These are phyloP conservation scores for Myotis davidii DNA, from an alignment of 2,113 vertebrate genomes.

Conservation along the genomic window DNA sequence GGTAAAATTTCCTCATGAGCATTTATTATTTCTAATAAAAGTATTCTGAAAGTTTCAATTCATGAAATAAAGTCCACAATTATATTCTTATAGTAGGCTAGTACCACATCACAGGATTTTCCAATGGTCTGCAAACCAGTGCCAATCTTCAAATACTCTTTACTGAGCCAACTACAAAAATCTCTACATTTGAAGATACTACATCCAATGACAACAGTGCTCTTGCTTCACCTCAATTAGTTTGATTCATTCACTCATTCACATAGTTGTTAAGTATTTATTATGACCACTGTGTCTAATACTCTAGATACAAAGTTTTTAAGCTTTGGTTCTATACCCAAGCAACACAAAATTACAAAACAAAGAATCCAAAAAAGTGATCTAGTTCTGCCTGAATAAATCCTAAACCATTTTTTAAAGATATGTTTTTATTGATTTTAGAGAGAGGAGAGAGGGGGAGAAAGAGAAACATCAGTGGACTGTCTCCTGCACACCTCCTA, in stretches of 20 bases:
- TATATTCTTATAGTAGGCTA: neutral
- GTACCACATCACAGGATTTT: neutral
- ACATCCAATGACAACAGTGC: neutral
- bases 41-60: neutral
- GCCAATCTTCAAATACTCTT: neutral
- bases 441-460: neutral
- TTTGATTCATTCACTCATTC: neutral
- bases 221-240: neutral
- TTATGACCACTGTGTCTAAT: neutral
- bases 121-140: slow-evolving; percentile 20
- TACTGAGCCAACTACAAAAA: neutral
- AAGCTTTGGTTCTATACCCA: neutral
- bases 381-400: neutral
- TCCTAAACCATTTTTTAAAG: neutral
- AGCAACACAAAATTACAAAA: neutral
- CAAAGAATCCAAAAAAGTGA: neutral
- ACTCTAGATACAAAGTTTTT: neutral
- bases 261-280: neutral
- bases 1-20: neutral
- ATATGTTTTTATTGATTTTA: neutral
- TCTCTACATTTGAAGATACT: neutral
- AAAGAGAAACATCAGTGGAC: neutral
- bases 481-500: neutral
- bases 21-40: neutral
- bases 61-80: neutral